Percentiles rank a stretch among this genome's conserved stretches.
Conservation (phyloP, 2,888 invertebrate genomes). For the Hymenopus coronatus region DNA sequence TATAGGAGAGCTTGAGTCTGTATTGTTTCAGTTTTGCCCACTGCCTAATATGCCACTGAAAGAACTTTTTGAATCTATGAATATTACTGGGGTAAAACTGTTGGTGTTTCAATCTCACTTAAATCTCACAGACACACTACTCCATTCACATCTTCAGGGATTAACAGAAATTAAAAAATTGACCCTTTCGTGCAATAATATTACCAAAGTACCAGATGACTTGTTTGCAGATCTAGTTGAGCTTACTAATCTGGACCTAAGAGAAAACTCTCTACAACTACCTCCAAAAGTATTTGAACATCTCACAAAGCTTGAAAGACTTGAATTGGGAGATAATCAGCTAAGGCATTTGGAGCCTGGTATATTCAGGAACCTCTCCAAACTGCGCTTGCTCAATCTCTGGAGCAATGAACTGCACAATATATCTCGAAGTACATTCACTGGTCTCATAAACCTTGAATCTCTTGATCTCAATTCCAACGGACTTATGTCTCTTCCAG, state of each 20-base stretch:
- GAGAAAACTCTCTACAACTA: slow-evolving; percentile 58
- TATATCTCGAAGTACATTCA: slow-evolving; percentile 61
- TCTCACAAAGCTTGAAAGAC: slow-evolving; percentile 55
- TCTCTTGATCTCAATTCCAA: slow-evolving; percentile 69
- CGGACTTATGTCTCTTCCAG: slow-evolving; percentile 58
- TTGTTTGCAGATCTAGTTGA: slow-evolving; percentile 59
- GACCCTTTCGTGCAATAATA: slow-evolving; percentile 59
- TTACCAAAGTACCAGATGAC: slow-evolving; percentile 60
- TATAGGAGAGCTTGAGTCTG: slow-evolving; percentile 50
- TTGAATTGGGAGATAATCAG: slow-evolving; percentile 67
- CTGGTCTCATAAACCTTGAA: slow-evolving; percentile 59
- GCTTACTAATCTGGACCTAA: slow-evolving; percentile 63
- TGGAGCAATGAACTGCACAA: slow-evolving; percentile 67
- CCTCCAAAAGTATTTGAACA: slow-evolving; percentile 57
- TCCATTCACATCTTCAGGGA: slow-evolving; percentile 57
- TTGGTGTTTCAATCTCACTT: slow-evolving; percentile 36
- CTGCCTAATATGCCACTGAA: slow-evolving; percentile 53
- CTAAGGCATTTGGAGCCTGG: slow-evolving; percentile 59
- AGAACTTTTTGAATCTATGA: slow-evolving; percentile 44
- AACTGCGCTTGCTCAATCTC: slow-evolving; percentile 61
- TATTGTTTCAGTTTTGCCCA: slow-evolving; percentile 56
- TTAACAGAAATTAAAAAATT: slow-evolving; percentile 55
- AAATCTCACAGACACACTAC: slow-evolving; percentile 56
- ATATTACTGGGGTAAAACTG: background rate
- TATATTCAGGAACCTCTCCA: slow-evolving; percentile 60